Evolutionary conservation across 2,113 vertebrate species (phyloP).

Genomic region (Micromys minutus): DNA sequence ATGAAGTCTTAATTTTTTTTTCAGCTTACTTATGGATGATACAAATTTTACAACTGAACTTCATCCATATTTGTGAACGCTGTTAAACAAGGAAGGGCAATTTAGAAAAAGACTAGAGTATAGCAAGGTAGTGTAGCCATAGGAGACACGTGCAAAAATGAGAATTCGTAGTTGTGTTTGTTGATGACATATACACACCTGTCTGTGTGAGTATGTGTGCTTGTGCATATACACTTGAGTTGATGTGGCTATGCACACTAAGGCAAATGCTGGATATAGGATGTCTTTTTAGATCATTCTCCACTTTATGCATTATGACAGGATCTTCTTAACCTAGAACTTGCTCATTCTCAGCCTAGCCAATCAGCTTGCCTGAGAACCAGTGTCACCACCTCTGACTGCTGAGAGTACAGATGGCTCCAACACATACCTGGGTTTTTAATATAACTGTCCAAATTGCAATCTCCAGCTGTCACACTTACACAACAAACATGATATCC

Average conservation of each 20-base stretch:
- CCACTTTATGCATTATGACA: neutral
- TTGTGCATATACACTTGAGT: too few species aligned
- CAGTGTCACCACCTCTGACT: too few species aligned
- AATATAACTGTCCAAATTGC: too few species aligned
- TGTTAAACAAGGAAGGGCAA: slow-evolving; percentile 10
- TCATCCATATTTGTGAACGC: neutral
- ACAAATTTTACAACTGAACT: neutral
- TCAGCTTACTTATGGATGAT: neutral
- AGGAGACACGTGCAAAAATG: neutral
- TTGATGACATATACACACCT: neutral
- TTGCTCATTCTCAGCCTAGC: neutral
- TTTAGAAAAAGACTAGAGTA: neutral
- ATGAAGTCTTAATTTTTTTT: neutral
- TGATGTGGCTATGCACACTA: neutral
- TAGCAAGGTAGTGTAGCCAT: neutral
- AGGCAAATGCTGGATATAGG: neutral
- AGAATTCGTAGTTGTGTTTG: neutral
- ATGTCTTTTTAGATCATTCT: neutral
- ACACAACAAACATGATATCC: neutral
- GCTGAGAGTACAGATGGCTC: neutral
- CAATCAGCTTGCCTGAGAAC: neutral
- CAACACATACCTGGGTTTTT: neutral
- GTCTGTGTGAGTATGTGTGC: neutral
- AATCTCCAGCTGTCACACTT: neutral
- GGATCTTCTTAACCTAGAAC: neutral